phyloP scores from a whole-genome alignment of 1,140 invertebrate species.

The Stenopsyche tienmushanensis region DNA sequence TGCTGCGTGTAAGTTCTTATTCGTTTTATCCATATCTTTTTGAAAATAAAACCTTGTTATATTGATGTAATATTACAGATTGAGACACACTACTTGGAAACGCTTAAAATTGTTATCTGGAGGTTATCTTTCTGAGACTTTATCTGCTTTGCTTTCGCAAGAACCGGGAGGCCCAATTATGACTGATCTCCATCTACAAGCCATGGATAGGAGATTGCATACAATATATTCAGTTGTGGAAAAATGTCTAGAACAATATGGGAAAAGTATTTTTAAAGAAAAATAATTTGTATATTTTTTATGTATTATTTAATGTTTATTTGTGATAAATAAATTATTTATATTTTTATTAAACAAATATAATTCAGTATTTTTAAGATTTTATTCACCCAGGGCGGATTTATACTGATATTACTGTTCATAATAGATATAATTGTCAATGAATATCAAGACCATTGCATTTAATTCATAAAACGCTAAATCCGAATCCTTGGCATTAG shows the following conservation, averaged over 20 bases:
- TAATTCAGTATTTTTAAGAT: too few relatives aligned
- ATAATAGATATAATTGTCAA: too few relatives aligned
- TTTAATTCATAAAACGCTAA: too few relatives aligned
- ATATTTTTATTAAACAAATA: too few relatives aligned
- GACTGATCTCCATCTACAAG: slow-evolving; percentile 70
- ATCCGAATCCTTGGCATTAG: too few relatives aligned
- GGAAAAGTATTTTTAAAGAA: slow-evolving; percentile 47
- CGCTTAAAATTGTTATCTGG: slow-evolving; percentile 69
- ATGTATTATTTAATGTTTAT: not conserved
- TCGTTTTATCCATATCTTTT: slow-evolving; percentile 21
- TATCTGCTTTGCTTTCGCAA: slow-evolving; percentile 51
- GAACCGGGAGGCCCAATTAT: slow-evolving; percentile 63
- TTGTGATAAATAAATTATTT: not conserved
- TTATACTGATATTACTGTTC: too few relatives aligned
- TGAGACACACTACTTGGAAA: slow-evolving; percentile 69
- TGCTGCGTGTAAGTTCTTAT: slow-evolving; percentile 78
- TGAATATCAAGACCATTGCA: too few relatives aligned
- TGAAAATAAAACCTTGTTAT: slow-evolving; percentile 3
- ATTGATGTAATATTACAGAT: slow-evolving; percentile 53
- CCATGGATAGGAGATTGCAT: slow-evolving; percentile 76
- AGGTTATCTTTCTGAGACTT: slow-evolving; percentile 61
- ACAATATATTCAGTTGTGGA: slow-evolving; percentile 73
- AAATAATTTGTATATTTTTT: slow-evolving; percentile 4
- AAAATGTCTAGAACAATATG: slow-evolving; percentile 64
- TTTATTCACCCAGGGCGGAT: too few relatives aligned